Evolutionary conservation across 1,140 invertebrate species (phyloP), one percentile per base, ranked within the genome.

Genomic region (Sycophaga agraensis): DNA sequence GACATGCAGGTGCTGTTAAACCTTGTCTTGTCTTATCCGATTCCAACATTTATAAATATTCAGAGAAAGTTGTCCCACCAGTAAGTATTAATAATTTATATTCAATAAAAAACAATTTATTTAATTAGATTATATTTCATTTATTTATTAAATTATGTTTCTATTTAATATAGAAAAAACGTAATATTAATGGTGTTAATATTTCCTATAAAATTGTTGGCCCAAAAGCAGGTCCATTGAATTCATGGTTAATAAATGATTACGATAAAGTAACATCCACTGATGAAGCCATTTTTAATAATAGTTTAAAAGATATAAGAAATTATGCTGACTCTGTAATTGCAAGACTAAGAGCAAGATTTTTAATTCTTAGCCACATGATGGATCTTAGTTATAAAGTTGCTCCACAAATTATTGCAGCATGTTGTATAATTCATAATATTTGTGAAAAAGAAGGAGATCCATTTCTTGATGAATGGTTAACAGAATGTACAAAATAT

Each of bases 371-470:
- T 7, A 69, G 64, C 40, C 58, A 69, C 0, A 60, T 64, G 9
- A 72, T 71, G 35, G 70, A 74, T 53, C 63, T 72, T 8, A 72
- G 61, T 45, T 69, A 68, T 16, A 70, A 70, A 66, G 50, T 72
- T 39, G 54, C 66, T 0, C 69, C 70, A 0, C 70, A 70, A 60
- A 53, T 72, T 7, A 72, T 74, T 39, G 69, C 67, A 0, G 67
- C 67, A 17, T 73, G 70, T 40, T 73, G 70, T 34, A 68, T 68
- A 1, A 65, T 73, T 54, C 69, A 73, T 54, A 71, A 72, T 37
- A 72, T 73, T 24, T 71, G 69, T 35, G 69, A 71, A 46, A 65
- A 40, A 34, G 59, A 69, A 45, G 56, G 54, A 0, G 68, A 73
- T 51, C 19, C 42, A 0, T 67, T 67, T 60, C 43, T 64, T 2